Evolutionary conservation across 2,797 vertebrate genomes (phyloP), one percentile per base, ranked within the genome.

Genomic region (Nannoperca obscura): DNA sequence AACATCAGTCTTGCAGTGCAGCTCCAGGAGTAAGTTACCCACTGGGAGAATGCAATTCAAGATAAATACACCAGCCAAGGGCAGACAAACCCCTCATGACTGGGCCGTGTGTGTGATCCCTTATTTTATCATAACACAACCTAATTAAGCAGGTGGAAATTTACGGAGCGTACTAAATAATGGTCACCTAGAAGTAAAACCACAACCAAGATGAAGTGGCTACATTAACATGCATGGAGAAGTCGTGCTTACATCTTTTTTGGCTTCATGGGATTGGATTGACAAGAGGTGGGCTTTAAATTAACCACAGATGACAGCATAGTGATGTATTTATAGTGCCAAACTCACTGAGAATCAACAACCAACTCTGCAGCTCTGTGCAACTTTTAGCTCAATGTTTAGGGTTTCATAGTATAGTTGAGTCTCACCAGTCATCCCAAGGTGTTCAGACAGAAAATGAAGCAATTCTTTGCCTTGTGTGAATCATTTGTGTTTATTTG

Each of bases 21-120:
- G 47, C 72, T 82, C 67, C 47, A 34, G 61, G 59, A 66, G 49
- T 71, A 47, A 7, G 9, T 53, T 24, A 67, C 14, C 57, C 42
- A 38, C 60, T 68, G 55, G 22, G 60, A 75, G 3, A 75, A 80
- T 46, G 40, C 34, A 76, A 30, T 69, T 62, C 54, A 66, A 64
- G 67, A 84, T 54, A 71, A 80, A 78, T 54, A 61, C 80, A 71
- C 30, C 58, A 72, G 65, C 66, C n/a, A 76, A 84, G 72, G 57
- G 34, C 74, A 81, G 24, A 75, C n/a, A 62, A 71, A 54, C 17
- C 64, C 24, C 27, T 61, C 12, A 22, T 8, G 38, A 46, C 30
- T 27, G 49, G 22, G 32, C 42, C 1, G 1, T 30, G 62, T 13
- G 53, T 44, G 19, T 32, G 32, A 60, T 55, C n/a, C 2, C 30